Conservation (phyloP, 2,797 vertebrate species). For the Streptopelia turtur region DNA sequence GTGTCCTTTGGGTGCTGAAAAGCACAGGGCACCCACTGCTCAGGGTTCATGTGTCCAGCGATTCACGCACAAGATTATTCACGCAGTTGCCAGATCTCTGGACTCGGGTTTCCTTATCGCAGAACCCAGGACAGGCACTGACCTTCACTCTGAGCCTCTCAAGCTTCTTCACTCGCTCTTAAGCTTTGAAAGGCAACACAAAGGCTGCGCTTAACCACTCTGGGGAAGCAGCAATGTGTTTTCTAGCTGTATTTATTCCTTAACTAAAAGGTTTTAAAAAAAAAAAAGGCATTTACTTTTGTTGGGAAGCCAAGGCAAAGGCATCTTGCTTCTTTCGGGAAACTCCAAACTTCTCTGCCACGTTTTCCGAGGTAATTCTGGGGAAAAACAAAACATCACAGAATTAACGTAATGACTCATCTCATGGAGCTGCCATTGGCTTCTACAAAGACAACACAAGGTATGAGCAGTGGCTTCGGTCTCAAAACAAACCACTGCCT, state of each 20-base stretch:
- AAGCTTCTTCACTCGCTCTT: background rate
- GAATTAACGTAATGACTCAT: background rate
- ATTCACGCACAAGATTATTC: rapidly evolving
- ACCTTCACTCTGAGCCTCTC: rapidly evolving
- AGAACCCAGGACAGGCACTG: rapidly evolving
- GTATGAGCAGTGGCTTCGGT: background rate
- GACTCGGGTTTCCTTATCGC: background rate
- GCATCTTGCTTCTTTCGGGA: constrained; percentile 88
- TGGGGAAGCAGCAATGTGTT: rapidly evolving
- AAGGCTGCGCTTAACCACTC: background rate
- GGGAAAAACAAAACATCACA: background rate
- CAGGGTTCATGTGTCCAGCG: rapidly evolving
- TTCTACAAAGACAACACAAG: background rate
- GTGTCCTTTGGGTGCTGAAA: background rate
- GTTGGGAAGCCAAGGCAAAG: constrained; percentile 89
- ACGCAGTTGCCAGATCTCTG: background rate
- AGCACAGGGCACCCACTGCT: background rate
- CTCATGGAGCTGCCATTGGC: background rate
- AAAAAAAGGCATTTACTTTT: constrained; percentile 81
- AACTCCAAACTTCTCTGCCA: constrained; percentile 88
- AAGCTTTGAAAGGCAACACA: background rate
- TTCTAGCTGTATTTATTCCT: background rate
- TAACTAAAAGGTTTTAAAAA: background rate
- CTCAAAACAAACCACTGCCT: background rate
- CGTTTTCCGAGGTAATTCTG: constrained; percentile 90